A percentile compares a stretch with the other conserved stretches of the same genome.
These are phyloP conservation scores for Sebastes reedi DNA, from an alignment of 2,797 vertebrate genomes.

Conservation along the genomic window DNA sequence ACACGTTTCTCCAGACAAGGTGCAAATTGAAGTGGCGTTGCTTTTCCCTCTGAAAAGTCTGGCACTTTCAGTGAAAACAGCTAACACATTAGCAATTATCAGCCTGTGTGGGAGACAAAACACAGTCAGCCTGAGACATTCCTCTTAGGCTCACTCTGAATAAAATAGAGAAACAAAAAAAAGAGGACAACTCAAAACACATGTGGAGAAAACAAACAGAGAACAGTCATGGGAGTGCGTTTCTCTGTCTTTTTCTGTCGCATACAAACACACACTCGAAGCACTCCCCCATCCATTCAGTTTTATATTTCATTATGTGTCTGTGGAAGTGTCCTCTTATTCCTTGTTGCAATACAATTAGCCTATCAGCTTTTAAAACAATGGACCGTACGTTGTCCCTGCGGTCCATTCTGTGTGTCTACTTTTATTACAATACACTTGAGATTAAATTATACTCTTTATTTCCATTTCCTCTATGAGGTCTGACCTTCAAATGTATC, in stretches of 20 bases:
- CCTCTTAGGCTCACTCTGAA: not conserved
- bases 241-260: not conserved
- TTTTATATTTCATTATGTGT: conserved; percentile 47
- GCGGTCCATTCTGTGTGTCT: conserved; percentile 40
- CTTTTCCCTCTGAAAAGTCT: conserved; percentile 57
- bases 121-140: conserved; percentile 20
- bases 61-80: conserved; percentile 68
- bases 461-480: conserved; percentile 63
- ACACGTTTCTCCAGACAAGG: conserved; percentile 60
- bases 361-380: conserved; percentile 62
- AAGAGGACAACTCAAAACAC: not conserved
- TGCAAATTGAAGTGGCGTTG: conserved; percentile 70
- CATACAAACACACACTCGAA: not conserved
- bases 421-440: conserved; percentile 60
- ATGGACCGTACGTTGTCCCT: not conserved
- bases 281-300: conserved; percentile 3
- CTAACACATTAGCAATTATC: conserved; percentile 78
- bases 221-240: not conserved
- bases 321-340: conserved; percentile 47
- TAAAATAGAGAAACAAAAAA: not conserved
- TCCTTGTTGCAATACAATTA: conserved; percentile 60
- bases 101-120: conserved; percentile 50
- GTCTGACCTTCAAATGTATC: conserved; percentile 74
- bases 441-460: conserved; percentile 74
- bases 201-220: not conserved